phyloP scores from a whole-genome alignment of 2,888 invertebrate genomes.

The Entomobrya multifasciata region DNA sequence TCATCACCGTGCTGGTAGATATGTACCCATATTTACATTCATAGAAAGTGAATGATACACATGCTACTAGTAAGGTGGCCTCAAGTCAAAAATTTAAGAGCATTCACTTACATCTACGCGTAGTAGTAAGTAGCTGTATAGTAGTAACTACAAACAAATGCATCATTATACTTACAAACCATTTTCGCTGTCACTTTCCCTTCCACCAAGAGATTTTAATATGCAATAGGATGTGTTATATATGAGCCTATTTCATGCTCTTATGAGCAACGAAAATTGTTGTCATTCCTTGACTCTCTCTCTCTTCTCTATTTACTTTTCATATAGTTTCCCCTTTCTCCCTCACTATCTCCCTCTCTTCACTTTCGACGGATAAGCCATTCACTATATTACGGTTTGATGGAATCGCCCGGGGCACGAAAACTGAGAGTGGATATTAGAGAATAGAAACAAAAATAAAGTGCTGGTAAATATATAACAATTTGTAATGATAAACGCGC shows the following conservation, averaged over 20 bases:
- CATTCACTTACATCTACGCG: too few species aligned
- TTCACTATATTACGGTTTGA: constrained; percentile 65
- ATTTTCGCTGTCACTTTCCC: constrained; percentile 35
- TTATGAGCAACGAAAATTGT: constrained; percentile 72
- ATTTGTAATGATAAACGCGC: too few species aligned
- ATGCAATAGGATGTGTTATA: constrained; percentile 65
- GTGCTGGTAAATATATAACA: background rate
- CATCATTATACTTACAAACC: background rate
- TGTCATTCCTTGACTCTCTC: constrained; percentile 56
- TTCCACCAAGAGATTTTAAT: constrained; percentile 60
- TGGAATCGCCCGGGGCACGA: constrained; percentile 60
- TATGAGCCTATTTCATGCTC: constrained; percentile 72
- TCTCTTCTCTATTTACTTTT: background rate
- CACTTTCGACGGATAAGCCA: constrained; percentile 47
- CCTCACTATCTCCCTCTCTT: constrained; percentile 19
- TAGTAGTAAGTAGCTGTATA: background rate
- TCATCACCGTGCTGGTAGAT: background rate
- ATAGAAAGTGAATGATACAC: background rate
- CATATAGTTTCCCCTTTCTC: constrained; percentile 12
- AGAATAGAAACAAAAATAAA: constrained; percentile 11
- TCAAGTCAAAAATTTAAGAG: constrained; percentile 41
- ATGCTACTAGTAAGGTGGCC: constrained; percentile 9
- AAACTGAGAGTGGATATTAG: too few species aligned
- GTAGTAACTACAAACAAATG: background rate
- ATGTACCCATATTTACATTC: background rate